Percentiles rank a stretch among this genome's conserved stretches.
Conservation (phyloP, 2,888 invertebrate genomes). For the Galeruca laticollis region DNA sequence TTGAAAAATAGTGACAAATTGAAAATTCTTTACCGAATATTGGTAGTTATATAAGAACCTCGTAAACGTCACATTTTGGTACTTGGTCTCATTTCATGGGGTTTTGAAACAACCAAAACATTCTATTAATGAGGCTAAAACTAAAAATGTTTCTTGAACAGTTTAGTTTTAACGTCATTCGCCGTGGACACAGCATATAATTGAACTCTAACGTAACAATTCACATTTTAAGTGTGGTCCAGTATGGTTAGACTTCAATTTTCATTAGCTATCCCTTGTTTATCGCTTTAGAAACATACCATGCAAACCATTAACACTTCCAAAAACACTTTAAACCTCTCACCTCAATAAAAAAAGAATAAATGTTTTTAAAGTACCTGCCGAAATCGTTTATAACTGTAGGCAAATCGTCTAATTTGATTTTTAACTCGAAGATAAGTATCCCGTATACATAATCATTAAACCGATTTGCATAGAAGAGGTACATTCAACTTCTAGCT, state of each 20-base stretch:
- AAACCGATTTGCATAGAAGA: slow-evolving; percentile 27
- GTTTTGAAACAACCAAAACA: too few species aligned
- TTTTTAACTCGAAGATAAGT: slow-evolving; percentile 30
- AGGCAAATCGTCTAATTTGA: slow-evolving; percentile 27
- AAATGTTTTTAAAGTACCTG: slow-evolving; percentile 10
- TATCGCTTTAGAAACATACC: not conserved
- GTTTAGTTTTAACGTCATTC: too few species aligned
- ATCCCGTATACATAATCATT: slow-evolving; percentile 25
- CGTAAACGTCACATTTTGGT: too few species aligned
- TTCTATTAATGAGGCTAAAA: too few species aligned
- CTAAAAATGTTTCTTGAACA: too few species aligned
- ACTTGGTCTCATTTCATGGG: too few species aligned
- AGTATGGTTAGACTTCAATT: not conserved
- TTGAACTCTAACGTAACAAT: too few species aligned
- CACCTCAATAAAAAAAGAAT: not conserved
- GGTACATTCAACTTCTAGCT: slow-evolving; percentile 24
- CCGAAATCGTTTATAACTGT: slow-evolving; percentile 23
- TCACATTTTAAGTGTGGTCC: too few species aligned
- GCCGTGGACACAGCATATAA: too few species aligned
- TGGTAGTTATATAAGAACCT: too few species aligned
- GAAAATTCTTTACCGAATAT: too few species aligned
- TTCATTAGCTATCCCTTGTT: slow-evolving; percentile 4
- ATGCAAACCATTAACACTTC: slow-evolving; percentile 11
- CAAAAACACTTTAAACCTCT: slow-evolving; percentile 13
- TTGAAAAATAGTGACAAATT: too few species aligned